Evolutionary conservation across 2,888 invertebrate genomes (phyloP), one percentile per base, ranked within the genome.

Genomic region (Epinotia bilunana): DNA sequence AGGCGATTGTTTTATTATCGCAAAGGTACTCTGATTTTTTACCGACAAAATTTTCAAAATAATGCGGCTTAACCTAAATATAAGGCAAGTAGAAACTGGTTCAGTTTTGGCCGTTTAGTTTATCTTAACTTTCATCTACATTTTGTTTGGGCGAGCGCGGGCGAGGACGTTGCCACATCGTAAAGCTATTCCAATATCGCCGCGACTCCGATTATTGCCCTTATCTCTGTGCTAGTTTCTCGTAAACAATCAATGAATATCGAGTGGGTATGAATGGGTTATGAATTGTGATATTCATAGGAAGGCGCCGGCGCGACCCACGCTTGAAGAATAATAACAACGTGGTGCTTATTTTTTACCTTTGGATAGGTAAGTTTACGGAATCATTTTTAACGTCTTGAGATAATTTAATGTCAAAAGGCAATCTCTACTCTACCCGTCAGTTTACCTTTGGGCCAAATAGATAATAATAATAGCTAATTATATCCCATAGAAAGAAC

Each of bases 231-330:
- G 53, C 69, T 57, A 69, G 55, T 63, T 74, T 69, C 69, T 63
- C 69, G 57, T 57, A 69, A 69, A 69, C 69, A 69, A 74, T 74
- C 73, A 63, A 74, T 74, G 73, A 33, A 62, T 73, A 60, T 60
- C 43, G 55, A 55, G 64, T 62, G 72, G 18, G 72, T 57, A 20
- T 39, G 20, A 60, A 23, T 58, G 20, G 57, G 28, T 23, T 57
- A 49, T 43, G 68, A 73, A 62, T 68, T 20, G 11, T 13, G n/a
- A 43, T 55, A 55, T 33, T 53, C 33, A 28, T 57, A 53, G n/a
- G 1, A 6, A 61, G 43, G 72, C 61, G 68, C 28, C 46, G 46
- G 28, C 57, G 58, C 60, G 46, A 9, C 60, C 58, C 49, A 65
- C 65, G 49, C n/a, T 12, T 55, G 20, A 39, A 16, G 33, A 55